Evolutionary conservation across 2,113 vertebrate species (phyloP).

Genomic region (Aptenodytes patagonicus): DNA sequence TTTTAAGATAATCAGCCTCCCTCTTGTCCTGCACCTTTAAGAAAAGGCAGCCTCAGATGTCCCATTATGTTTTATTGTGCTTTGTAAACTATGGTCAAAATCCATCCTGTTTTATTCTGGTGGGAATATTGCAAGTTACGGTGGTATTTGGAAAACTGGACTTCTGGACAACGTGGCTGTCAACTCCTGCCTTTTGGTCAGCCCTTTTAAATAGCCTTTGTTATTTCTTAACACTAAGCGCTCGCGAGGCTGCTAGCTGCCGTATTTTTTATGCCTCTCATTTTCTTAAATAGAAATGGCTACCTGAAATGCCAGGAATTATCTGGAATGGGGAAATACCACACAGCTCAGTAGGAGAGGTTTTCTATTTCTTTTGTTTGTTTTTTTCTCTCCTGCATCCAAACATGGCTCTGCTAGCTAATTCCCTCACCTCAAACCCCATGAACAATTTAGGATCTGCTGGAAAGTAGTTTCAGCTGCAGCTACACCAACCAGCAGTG

Average conservation of each 20-base stretch:
- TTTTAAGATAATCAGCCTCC: neutral
- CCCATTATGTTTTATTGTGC: neutral
- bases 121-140: neutral
- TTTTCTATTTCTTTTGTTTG: neutral
- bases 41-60: neutral
- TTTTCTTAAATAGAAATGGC: slow-evolving; percentile 10
- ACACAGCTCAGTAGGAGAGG: neutral
- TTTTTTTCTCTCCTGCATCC: neutral
- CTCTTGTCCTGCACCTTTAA: neutral
- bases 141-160: neutral
- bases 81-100: neutral
- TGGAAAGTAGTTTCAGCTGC: neutral
- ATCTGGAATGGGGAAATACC: neutral
- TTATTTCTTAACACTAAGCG: neutral
- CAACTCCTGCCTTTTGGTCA: neutral
- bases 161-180: neutral
- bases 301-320: slow-evolving; percentile 21
- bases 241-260: neutral
- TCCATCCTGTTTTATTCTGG: neutral
- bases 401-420: neutral
- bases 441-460: neutral
- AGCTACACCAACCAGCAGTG: neutral
- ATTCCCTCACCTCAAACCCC: neutral
- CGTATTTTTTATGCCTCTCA: neutral
- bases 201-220: neutral